Evolutionary conservation across 1,140 invertebrate genomes (phyloP).

Genomic region (Drosophila tristis): DNA sequence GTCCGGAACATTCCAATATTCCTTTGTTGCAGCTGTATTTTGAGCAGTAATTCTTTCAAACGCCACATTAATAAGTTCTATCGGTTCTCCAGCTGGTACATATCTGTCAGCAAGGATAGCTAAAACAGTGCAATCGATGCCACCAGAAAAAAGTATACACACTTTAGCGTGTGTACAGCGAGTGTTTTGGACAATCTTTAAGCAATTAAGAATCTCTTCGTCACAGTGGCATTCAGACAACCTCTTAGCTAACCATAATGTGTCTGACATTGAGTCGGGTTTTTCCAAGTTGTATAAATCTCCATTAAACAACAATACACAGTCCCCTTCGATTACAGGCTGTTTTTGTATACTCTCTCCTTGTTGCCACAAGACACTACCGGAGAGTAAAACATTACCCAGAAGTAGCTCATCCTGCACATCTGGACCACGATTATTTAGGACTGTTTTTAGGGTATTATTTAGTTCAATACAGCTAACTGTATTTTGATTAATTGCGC

Average conservation of each 20-base stretch:
- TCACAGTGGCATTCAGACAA: conserved; percentile 32
- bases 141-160: conserved; percentile 97
- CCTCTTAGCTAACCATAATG: conserved; percentile 42
- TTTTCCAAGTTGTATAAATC: conserved; percentile 88
- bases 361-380: conserved; percentile 89
- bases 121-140: conserved; percentile 96
- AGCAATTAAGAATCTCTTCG: conserved; percentile 84
- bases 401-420: conserved; percentile 14
- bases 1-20: conserved; percentile 88
- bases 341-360: conserved; percentile 86
- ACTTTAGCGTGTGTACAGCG: conserved; percentile 90
- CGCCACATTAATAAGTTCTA: conserved; percentile 99
- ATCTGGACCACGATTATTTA: conserved; percentile 64
- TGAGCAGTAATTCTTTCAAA: conserved; percentile 87
- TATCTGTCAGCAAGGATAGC: conserved; percentile 91
- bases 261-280: conserved; percentile 48
- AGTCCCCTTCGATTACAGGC: conserved; percentile 86
- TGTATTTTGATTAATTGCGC: conserved; percentile 24
- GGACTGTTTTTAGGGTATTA: conserved; percentile 1
- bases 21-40: conserved; percentile 6
- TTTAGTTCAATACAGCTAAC: background rate
- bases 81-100: conserved; percentile 88
- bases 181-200: background rate
- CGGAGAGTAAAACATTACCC: conserved; percentile 84
- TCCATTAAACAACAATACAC: conserved; percentile 92